A percentile compares a stretch with the other conserved stretches of the same genome.
Conservation (phyloP, 2,113 vertebrate genomes). For the Lycaon pictus region DNA sequence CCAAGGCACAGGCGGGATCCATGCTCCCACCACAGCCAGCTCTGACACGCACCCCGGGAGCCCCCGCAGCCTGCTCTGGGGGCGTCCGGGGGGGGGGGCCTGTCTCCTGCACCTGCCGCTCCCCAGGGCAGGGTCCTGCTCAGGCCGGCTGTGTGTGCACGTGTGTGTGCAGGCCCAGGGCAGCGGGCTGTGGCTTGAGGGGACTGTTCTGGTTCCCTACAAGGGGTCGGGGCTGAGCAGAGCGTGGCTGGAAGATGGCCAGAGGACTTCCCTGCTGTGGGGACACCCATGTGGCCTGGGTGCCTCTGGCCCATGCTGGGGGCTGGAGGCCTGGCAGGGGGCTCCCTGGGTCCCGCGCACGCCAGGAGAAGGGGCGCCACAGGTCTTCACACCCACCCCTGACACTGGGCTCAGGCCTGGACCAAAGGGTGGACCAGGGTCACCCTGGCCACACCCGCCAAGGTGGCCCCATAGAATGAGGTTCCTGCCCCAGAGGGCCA, state of each 20-base stretch:
- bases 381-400: neutral
- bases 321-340: neutral
- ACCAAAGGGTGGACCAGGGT: accelerated
- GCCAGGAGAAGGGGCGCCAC: neutral
- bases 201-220: too few relatives aligned
- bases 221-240: neutral
- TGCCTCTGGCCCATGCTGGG: accelerated
- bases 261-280: accelerated
- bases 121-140: neutral
- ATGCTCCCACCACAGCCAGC: accelerated
- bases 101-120: neutral
- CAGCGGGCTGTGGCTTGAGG: neutral
- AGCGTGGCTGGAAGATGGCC: neutral
- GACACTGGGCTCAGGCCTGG: accelerated
- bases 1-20: neutral
- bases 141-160: neutral
- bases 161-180: neutral
- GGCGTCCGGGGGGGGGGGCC: neutral
- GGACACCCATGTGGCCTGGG: accelerated
- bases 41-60: neutral
- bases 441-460: accelerated
- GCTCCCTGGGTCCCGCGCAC: neutral
- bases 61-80: neutral
- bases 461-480: accelerated
- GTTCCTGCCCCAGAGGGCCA: too few relatives aligned